Evolutionary conservation across 2,888 invertebrate genomes (phyloP).

Genomic region (Smittia sp.): DNA sequence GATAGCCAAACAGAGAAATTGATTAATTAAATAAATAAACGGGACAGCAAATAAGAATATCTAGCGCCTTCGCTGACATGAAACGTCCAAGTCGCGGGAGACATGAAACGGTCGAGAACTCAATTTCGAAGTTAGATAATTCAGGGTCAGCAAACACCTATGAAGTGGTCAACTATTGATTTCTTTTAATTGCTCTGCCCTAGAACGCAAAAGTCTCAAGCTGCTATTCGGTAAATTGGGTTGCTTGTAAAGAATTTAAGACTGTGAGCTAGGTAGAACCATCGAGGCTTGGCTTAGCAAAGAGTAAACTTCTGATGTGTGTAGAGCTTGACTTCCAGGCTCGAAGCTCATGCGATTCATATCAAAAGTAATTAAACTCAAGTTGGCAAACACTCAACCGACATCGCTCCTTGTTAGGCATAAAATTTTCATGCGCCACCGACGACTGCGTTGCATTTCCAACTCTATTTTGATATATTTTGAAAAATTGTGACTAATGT

Average conservation of each 20-base stretch:
- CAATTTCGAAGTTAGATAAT: neutral
- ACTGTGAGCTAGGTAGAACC: no score
- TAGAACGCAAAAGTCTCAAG: neutral
- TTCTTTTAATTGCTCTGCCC: neutral
- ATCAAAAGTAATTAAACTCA: no score
- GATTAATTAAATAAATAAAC: conserved; percentile 40
- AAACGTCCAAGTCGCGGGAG: neutral
- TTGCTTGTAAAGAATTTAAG: no score
- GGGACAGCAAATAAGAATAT: neutral
- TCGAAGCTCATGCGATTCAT: no score
- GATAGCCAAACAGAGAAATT: conserved; percentile 26
- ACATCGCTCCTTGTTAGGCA: neutral
- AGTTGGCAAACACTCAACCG: neutral
- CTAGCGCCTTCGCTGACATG: conserved; percentile 4
- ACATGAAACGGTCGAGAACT: conserved; percentile 1
- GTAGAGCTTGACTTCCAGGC: no score
- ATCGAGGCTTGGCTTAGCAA: no score
- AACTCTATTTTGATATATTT: conserved; percentile 18
- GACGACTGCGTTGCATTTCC: neutral
- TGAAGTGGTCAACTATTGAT: neutral
- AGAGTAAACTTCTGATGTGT: no score
- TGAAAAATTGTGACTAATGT: conserved; percentile 39
- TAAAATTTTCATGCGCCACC: neutral
- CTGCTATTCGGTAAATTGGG: no score
- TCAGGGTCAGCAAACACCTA: conserved; percentile 11